A percentile compares a stretch with the other conserved stretches of the same genome.
phyloP scores from a whole-genome alignment of 2,797 vertebrate genomes.

The Tympanoctomys barrerae region DNA sequence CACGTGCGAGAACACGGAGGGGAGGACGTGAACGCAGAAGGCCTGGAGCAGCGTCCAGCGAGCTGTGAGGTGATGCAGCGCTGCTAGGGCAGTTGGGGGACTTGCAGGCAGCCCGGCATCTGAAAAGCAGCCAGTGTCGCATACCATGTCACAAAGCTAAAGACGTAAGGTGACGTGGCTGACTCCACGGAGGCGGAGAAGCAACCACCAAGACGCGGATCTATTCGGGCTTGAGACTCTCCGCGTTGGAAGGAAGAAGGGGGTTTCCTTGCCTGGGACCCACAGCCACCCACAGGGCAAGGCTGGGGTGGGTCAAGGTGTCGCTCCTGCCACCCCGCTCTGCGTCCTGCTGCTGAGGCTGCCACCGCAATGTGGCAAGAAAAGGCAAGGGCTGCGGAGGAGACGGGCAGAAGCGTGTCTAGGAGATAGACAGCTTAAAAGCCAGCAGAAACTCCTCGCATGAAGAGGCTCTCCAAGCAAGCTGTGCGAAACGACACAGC shows the following conservation, averaged over 20 bases:
- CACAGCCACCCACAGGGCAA: not conserved
- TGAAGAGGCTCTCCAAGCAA: not conserved
- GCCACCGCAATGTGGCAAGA: not conserved
- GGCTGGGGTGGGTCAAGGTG: not conserved
- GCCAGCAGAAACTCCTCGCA: not conserved
- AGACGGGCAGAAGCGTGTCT: not conserved
- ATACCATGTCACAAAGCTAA: not conserved
- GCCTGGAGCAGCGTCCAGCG: not conserved
- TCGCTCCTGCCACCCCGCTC: not conserved
- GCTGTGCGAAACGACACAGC: accelerated
- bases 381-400: not conserved
- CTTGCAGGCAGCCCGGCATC: not conserved
- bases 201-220: not conserved
- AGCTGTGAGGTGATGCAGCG: accelerated
- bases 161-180: not conserved
- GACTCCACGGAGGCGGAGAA: not conserved
- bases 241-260: not conserved
- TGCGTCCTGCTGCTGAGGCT: not conserved
- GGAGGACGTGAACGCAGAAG: not conserved
- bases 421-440: not conserved
- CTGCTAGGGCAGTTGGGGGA: not conserved
- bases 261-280: not conserved
- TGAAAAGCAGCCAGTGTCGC: not conserved
- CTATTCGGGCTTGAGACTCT: not conserved
- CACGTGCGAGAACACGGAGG: not conserved